These are phyloP conservation scores for Vombatus ursinus DNA, from an alignment of 2,113 vertebrate genomes.

Conservation along the genomic window DNA sequence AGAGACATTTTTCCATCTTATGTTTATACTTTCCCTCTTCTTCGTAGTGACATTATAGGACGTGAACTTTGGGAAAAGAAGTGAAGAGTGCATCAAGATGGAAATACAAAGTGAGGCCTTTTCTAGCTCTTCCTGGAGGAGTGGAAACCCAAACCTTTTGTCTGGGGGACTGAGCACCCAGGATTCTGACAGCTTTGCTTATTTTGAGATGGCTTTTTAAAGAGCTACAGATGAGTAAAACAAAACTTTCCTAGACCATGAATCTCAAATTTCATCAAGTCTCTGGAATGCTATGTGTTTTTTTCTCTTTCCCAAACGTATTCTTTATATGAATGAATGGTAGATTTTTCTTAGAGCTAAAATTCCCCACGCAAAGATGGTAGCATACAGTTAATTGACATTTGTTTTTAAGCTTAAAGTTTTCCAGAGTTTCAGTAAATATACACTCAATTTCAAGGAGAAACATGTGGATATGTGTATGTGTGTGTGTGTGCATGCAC, in stretches of 20 bases:
- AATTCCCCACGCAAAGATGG: not conserved
- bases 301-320: not conserved
- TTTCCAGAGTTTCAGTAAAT: not conserved
- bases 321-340: not conserved
- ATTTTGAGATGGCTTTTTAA: not conserved
- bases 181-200: not conserved
- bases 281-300: not conserved
- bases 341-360: not conserved
- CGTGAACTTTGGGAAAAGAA: not conserved
- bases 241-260: not conserved
- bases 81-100: not conserved
- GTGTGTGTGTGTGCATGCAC: too few species aligned
- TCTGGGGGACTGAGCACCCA: not conserved
- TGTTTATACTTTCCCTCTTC: not conserved
- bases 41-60: not conserved
- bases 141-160: not conserved
- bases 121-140: not conserved
- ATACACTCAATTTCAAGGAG: not conserved
- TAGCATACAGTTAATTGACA: not conserved
- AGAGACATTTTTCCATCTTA: not conserved
- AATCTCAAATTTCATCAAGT: not conserved
- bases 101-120: not conserved
- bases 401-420: not conserved
- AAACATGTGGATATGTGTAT: not conserved
- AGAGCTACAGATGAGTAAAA: not conserved